These are phyloP conservation scores for Silurus glanis DNA, from an alignment of 2,113 vertebrate species.

Conservation along the genomic window DNA sequence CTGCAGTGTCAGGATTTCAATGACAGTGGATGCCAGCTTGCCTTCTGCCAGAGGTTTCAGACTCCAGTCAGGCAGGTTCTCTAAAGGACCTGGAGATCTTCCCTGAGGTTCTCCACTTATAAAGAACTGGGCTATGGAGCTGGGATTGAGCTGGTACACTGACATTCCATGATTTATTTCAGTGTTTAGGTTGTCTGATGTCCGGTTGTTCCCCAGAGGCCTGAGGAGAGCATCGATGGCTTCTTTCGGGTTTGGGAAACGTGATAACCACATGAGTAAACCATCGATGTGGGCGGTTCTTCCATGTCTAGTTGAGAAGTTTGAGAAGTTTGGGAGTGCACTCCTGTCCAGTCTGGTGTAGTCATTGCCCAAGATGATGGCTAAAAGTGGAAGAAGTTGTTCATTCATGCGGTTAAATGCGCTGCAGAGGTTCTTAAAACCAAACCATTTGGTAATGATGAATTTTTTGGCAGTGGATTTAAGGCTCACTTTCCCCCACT, in stretches of 20 bases:
- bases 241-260: conserved; percentile 59
- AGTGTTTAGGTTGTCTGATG: not conserved
- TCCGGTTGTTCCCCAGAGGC: conserved; percentile 53
- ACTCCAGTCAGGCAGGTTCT: conserved; percentile 72
- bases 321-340: conserved; percentile 42
- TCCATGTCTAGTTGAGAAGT: conserved; percentile 48
- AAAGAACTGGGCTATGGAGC: conserved; percentile 75
- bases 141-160: conserved; percentile 72
- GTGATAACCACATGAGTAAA: conserved; percentile 77
- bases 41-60: conserved; percentile 66
- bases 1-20: conserved; percentile 71
- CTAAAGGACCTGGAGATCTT: conserved; percentile 50
- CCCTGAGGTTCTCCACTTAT: conserved; percentile 46
- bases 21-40: conserved; percentile 64
- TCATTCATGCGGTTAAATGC: conserved; percentile 63
- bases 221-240: conserved; percentile 69
- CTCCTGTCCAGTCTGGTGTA: conserved; percentile 57
- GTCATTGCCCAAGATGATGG: conserved; percentile 81
- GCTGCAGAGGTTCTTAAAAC: conserved; percentile 66
- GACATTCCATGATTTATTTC: conserved; percentile 64
- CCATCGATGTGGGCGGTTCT: conserved; percentile 59
- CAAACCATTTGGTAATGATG: conserved; percentile 75
- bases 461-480: conserved; percentile 43
- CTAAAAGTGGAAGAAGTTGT: conserved; percentile 79
- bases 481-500: conserved; percentile 66